A percentile compares a stretch with the other conserved stretches of the same genome.
These are phyloP conservation scores for Argopecten irradians DNA, from an alignment of 1,140 invertebrate genomes.

Conservation along the genomic window DNA sequence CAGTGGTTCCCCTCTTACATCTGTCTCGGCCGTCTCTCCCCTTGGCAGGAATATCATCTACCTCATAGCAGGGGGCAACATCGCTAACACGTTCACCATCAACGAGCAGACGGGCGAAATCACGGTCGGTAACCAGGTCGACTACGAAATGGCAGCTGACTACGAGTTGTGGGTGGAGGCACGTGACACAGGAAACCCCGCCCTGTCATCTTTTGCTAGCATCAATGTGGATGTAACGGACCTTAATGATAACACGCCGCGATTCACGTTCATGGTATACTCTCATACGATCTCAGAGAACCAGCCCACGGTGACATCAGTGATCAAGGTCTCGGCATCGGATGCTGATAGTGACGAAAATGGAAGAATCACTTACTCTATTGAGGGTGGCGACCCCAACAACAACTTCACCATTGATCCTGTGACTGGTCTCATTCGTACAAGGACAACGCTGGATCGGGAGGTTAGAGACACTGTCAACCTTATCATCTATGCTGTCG, in stretches of 20 bases:
- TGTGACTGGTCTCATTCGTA: slow-evolving; percentile 90
- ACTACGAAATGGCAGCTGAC: slow-evolving; percentile 89
- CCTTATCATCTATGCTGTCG: slow-evolving; percentile 89
- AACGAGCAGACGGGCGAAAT: slow-evolving; percentile 88
- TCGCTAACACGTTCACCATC: slow-evolving; percentile 89
- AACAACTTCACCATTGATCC: slow-evolving; percentile 53
- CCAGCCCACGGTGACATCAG: slow-evolving; percentile 41
- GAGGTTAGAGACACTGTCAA: slow-evolving; percentile 91
- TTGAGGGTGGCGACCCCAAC: slow-evolving; percentile 80
- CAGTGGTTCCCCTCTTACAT: slow-evolving; percentile 74
- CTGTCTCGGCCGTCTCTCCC: slow-evolving; percentile 78
- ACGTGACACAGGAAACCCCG: slow-evolving; percentile 80
- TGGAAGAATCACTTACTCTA: slow-evolving; percentile 86
- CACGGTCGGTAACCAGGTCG: slow-evolving; percentile 87
- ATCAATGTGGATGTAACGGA: slow-evolving; percentile 68
- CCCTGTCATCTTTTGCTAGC: slow-evolving; percentile 58
- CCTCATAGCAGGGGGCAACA: slow-evolving; percentile 93
- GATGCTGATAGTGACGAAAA: slow-evolving; percentile 89
- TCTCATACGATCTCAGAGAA: slow-evolving; percentile 91
- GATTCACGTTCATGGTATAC: slow-evolving; percentile 89
- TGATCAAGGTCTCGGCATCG: slow-evolving; percentile 57
- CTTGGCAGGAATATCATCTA: slow-evolving; percentile 82
- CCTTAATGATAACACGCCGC: slow-evolving; percentile 91
- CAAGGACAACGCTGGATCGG: slow-evolving; percentile 89
- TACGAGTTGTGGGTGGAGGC: slow-evolving; percentile 97